Evolutionary conservation across 2,797 vertebrate species (phyloP).

Genomic region (Sparidentex hasta): DNA sequence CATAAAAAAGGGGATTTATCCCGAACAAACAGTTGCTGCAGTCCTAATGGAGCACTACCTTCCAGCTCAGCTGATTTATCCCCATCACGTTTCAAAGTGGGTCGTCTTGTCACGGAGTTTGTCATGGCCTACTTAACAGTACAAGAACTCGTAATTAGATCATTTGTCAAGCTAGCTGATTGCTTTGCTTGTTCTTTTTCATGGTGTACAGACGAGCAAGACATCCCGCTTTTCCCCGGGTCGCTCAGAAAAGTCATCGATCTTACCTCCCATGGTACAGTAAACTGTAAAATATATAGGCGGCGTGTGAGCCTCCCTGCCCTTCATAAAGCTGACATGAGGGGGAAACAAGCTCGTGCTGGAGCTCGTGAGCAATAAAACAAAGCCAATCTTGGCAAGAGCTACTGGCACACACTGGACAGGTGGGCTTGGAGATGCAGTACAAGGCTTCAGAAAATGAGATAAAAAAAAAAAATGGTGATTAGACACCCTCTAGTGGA

Average conservation of each 20-base stretch:
- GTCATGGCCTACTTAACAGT: slow-evolving; percentile 80
- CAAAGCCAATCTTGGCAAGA: not conserved
- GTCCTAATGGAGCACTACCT: slow-evolving; percentile 72
- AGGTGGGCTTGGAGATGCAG: not conserved
- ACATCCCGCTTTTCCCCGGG: slow-evolving; percentile 31
- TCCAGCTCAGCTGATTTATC: slow-evolving; percentile 76
- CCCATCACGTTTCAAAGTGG: slow-evolving; percentile 69
- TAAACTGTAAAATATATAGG: not conserved
- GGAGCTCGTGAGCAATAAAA: slow-evolving; percentile 13
- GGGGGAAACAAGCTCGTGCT: slow-evolving; percentile 3
- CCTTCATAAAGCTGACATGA: slow-evolving; percentile 8
- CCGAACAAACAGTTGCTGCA: slow-evolving; percentile 65
- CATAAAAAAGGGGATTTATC: slow-evolving; percentile 74
- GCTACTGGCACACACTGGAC: slow-evolving; percentile 13
- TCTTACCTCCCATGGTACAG: slow-evolving; percentile 15
- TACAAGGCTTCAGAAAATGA: slow-evolving; percentile 16
- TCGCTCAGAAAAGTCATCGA: slow-evolving; percentile 29
- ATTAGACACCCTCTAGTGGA: slow-evolving; percentile 84
- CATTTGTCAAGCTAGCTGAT: slow-evolving; percentile 70
- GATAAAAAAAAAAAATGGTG: slow-evolving; percentile 64
- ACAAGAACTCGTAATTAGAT: slow-evolving; percentile 74
- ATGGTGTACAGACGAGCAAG: slow-evolving; percentile 21
- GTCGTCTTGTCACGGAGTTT: slow-evolving; percentile 71
- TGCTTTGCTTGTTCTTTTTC: slow-evolving; percentile 59
- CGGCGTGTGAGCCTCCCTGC: slow-evolving; percentile 2